Base-by-base conservation (phyloP, 1,140 invertebrate genomes). In the Dreissena rostriformis region DNA sequence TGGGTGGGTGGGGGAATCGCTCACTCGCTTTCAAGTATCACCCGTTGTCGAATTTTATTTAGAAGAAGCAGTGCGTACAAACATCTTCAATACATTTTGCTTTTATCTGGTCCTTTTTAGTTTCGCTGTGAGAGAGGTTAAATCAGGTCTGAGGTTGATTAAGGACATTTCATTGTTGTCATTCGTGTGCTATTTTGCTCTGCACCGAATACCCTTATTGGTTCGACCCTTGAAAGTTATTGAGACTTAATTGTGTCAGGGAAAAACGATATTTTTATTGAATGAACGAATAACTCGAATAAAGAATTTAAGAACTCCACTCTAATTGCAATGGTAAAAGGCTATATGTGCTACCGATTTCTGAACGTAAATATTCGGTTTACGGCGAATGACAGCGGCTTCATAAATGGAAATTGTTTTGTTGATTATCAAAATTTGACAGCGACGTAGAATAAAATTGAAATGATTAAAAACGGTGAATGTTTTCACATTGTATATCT, bases 161-260 rank as follows among this genome's bases (percentile, higher is more conserved):
- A 51, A 81, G 79, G 79, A 81, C 79, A 81, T 5, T 1, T 11
- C 55, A 81, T 81, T 81, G 79, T 81, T 22, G 26, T 57, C 7
- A 7, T 22, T 10, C 51, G 70, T 63, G 53, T 72, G 79, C 51
- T 81, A 65, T 81, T 81, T 81, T 57, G 79, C 39, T 51, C 17
- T 81, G 79, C 61, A 81, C 79, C 65, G 19, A 73, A n/a, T 73
- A 49, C 79, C 68, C 79, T 55, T 39, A 71, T 71, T 65, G 28
- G 11, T 39, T 55, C 79, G 79, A 81, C 79, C 79, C 79, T 81
- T 81, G 67, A 81, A 65, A 55, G 67, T 81, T 72, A 81, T 81
- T 81, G 79, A 81, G 79, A 81, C 51, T 81, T 81, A 73, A 81
- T 81, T 81, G 79, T 81, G 71, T 81, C 79, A 81, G 19, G 55